Evolutionary conservation across 2,888 invertebrate species (phyloP), one percentile per base, ranked within the genome.

Genomic region (Isotomurus palustris): DNA sequence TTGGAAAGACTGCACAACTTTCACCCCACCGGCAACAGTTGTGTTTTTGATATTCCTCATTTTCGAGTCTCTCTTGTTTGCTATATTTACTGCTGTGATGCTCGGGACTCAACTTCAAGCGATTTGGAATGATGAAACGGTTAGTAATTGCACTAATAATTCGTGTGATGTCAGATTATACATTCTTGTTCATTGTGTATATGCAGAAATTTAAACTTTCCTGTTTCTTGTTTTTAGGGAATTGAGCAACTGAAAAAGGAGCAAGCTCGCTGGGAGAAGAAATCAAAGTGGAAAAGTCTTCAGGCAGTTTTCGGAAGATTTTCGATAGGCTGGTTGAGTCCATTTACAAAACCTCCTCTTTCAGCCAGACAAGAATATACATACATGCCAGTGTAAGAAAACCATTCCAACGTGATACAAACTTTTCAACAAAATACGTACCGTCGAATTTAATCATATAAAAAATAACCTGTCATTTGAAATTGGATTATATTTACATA

Each of bases 51-150:
- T 96, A 56, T 92, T 95, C 74, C 81, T 96, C 32, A 87, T 91
- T 53, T 93, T 95, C 69, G 95, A 96, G 78, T 91, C 93, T 0
- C 81, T 99, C 36, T 82, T 99, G 47, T 99, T 99, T 79, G 93
- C 95, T 22, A 91, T 97, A 70, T 99, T 99, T 77, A 97, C 97
- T 1, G 87, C 88, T 25, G 92, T 99, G 40, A 99, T 99, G 99
- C 84, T 95, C 71, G 91, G 90, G 47, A 94, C 95, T 1, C 96
- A 96, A 76, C 78, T 99, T 40, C 91, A 92, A 74, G 95, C 97
- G 25, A 97, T 99, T 74, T 93, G 95, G 85, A 91, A 92, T 73
- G 99, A 99, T 77, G 94, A 99, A 80, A 99, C 99, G 71, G 93
- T 89, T 76, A 76, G 80, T 75, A n/a, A n/a, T n/a, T n/a, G n/a